Evolutionary conservation across 2,888 invertebrate genomes (phyloP), one percentile per base, ranked within the genome.

Genomic region (Stenchaetothrips biformis): DNA sequence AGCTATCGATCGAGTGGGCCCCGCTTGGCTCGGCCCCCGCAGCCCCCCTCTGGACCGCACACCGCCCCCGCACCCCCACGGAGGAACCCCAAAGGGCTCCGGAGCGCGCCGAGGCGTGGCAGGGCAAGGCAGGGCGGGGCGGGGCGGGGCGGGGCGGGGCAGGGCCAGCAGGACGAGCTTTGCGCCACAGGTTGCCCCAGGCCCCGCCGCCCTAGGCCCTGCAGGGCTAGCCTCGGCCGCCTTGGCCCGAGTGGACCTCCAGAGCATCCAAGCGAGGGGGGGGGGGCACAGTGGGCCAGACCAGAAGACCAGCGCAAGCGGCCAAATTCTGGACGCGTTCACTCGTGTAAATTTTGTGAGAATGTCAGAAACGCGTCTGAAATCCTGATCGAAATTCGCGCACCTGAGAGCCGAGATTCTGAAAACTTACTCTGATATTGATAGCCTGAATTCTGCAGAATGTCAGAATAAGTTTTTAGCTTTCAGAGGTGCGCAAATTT

Each of bases 131-230:
- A 37, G 37, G 37, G 37, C 37, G 37, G 4, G 37, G 83, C 83
- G 83, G 83, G 82, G 84, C 82, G 82, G 83, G 81, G 83, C 81
- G 81, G 21, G 80, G 81, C 81, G 80, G 16, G 16, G 59, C 67
- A 4, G 37, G 37, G 37, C 37, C 2, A 37, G 37, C 4, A 37
- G 37, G 37, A 37, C 37, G 67, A 25, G 67, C 67, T 21, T 11
- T 8, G 67, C 25, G 67, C 67, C 67, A 74, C 67, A 74, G 67
- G 67, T 74, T 74, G 67, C 67, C 67, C 67, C 67, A 21, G 67
- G 67, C 67, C 67, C 11, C 25, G 21, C 67, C 25, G 25, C 25
- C 25, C 25, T 25, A 21, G 7, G 13, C 53, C 53, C 53, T 18
- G 53, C 53, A 4, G 18, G 53, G 2, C 53, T 18, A 53, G 53